Conservation (phyloP, 2,888 invertebrate genomes). For the Bombylius major region DNA sequence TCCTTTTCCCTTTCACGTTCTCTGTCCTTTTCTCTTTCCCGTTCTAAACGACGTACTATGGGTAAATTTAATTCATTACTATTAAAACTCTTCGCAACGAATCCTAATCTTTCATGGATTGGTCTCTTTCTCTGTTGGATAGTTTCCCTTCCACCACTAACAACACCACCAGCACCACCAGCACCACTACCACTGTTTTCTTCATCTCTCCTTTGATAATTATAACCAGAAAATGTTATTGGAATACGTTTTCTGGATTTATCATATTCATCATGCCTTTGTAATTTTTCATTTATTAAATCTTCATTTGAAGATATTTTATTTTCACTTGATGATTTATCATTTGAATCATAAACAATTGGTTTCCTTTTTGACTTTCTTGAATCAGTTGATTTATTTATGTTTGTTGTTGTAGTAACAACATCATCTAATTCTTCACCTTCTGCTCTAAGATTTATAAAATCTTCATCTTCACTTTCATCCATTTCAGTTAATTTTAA, state of each 20-base stretch:
- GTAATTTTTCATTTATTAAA: background rate
- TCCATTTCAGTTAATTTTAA: constrained; percentile 34
- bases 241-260: constrained; percentile 5
- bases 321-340: background rate
- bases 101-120: constrained; percentile 40
- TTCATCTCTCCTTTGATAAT: background rate
- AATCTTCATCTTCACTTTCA: constrained; percentile 52
- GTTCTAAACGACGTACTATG: too few relatives aligned
- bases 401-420: background rate
- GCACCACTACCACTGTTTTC: too few relatives aligned
- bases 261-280: background rate
- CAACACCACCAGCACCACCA: too few relatives aligned
- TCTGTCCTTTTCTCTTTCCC: too few relatives aligned
- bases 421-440: constrained; percentile 37
- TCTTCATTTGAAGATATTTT: background rate
- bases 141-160: too few relatives aligned
- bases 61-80: too few relatives aligned
- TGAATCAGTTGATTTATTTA: background rate
- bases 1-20: too few relatives aligned
- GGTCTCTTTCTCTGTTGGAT: constrained; percentile 26
- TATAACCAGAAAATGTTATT: constrained; percentile 6
- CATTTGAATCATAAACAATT: constrained; percentile 24
- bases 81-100: constrained; percentile 11
- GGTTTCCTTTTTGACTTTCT: constrained; percentile 22
- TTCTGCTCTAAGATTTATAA: constrained; percentile 50